Base-by-base conservation (phyloP, 1,140 invertebrate genomes). In the Macrocentrus cingulum region DNA sequence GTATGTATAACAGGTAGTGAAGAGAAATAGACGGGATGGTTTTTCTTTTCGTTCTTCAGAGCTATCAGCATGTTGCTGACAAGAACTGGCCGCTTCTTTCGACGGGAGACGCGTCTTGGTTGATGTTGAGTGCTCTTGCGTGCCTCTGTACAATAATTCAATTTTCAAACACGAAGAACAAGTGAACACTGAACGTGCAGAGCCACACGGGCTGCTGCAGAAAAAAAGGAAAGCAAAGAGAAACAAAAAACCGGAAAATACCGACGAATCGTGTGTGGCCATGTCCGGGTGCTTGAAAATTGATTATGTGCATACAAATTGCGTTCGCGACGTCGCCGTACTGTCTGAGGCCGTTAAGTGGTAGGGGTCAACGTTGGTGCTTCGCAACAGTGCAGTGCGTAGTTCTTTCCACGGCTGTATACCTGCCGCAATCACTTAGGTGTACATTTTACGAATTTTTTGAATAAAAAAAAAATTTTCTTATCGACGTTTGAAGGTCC, bases 291-390 rank as follows among this genome's bases (percentile, higher is more conserved):
- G 16, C 23, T 36, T 18, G 41, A 37, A 52, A 37, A 52, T 37
- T 52, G 50, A 37, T 52, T n/a, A n/a, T 52, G 19, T 36, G 19
- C 19, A 36, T 52, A 36, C 19, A 37, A 52, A 52, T 39, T 52
- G 50, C 50, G 36, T 52, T 37, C 36, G 22, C 32, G 50, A 19
- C 36, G 34, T 37, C 18, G 36, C 32, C 16, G 16, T 15, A 39
- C 37, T 39, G 1, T 1, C 41, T 39, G 25, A 29, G 25, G 25
- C 25, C 25, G 9, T 29, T 9, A 29, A 9, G 25, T 29, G 4
- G 25, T 52, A 34, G 37, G 34, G 36, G 50, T 37, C 50, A 20
- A 19, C 50, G 15, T 52, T 52, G 50, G 50, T 52, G 16, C 22
- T 39, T 9, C 19, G n/a, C 36, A 52, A 19, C 19, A 44, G 41